Percentiles rank a stretch among this genome's conserved stretches.
These are phyloP conservation scores for Dasypolia templi DNA, from an alignment of 2,888 invertebrate species.

Conservation along the genomic window DNA sequence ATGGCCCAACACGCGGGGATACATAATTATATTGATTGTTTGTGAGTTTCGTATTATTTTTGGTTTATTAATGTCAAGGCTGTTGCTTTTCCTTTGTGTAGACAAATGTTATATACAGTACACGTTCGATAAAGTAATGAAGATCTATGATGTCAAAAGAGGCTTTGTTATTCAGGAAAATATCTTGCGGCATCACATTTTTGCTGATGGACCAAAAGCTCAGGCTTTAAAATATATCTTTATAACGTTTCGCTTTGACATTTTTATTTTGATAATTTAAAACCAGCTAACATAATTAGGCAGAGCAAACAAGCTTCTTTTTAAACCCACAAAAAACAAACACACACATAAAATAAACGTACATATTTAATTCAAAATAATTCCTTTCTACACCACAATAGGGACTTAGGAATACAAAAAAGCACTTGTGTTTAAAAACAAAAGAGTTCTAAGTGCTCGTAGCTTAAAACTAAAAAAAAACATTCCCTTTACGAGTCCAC, in stretches of 20 bases:
- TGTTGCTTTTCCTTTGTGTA: neutral
- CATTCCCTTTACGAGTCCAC: conserved; percentile 68
- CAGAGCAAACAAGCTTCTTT: neutral
- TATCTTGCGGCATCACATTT: neutral
- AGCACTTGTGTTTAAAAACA: conserved; percentile 59
- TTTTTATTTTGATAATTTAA: neutral
- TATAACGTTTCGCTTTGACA: neutral
- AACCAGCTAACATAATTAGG: neutral
- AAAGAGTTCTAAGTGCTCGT: conserved; percentile 65
- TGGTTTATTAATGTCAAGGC: conserved; percentile 5
- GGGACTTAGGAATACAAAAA: conserved; percentile 35
- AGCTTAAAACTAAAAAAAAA: conserved; percentile 65
- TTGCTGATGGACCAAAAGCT: neutral
- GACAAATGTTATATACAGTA: neutral
- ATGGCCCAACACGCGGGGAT: conserved; percentile 34
- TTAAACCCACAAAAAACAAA: neutral
- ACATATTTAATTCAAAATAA: conserved; percentile 32
- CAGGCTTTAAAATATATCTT: no score
- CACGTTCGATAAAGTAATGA: neutral
- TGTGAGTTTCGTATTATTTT: neutral
- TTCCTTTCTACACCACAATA: neutral
- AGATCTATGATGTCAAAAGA: neutral
- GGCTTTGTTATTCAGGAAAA: neutral
- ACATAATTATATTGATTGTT: conserved; percentile 45
- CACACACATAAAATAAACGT: conserved; percentile 1